A percentile compares a stretch with the other conserved stretches of the same genome.
phyloP scores from a whole-genome alignment of 2,888 invertebrate genomes.

The Drosophila robusta region DNA sequence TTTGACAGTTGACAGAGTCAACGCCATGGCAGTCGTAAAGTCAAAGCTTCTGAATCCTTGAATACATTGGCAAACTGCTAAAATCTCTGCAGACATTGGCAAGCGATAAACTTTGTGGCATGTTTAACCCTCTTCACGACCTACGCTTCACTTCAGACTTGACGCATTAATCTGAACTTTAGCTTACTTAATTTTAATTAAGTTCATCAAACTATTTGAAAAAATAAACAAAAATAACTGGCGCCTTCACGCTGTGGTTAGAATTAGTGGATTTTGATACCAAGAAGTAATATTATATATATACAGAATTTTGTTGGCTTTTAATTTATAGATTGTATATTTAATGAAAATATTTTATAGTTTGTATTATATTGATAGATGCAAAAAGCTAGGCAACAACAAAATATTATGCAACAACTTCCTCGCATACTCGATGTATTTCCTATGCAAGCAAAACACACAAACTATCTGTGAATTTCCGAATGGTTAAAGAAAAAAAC shows the following conservation, averaged over 20 bases:
- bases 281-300: not conserved
- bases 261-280: constrained; percentile 6
- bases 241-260: constrained; percentile 12
- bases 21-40: not conserved
- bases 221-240: constrained; percentile 74
- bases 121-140: constrained; percentile 50
- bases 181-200: constrained; percentile 77
- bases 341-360: no score
- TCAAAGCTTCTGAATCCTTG: constrained; percentile 25
- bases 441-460: not conserved
- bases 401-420: no score
- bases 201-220: constrained; percentile 76
- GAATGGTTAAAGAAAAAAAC: not conserved
- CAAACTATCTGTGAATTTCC: not conserved
- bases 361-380: not conserved
- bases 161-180: constrained; percentile 73
- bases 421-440: not conserved
- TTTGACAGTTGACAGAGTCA: constrained; percentile 56
- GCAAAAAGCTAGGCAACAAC: not conserved
- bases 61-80: constrained; percentile 23
- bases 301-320: not conserved
- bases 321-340: not conserved
- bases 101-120: constrained; percentile 52
- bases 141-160: constrained; percentile 25
- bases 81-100: constrained; percentile 43